Conservation (phyloP, 2,797 vertebrate species). For the Varecia variegata region DNA sequence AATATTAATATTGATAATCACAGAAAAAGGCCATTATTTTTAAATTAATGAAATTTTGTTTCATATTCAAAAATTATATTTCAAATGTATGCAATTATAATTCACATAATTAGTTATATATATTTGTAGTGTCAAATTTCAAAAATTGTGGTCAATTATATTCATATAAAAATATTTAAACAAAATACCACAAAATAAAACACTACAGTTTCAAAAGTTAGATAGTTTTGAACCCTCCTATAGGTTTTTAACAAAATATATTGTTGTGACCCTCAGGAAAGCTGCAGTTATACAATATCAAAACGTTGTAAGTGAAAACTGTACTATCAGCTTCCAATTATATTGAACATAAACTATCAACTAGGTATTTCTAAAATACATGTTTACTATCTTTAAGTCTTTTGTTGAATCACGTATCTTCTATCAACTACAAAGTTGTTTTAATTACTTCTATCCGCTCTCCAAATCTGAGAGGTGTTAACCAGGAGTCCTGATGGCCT, state of each 20-base stretch:
- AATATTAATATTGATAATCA: not conserved
- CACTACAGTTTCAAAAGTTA: not conserved
- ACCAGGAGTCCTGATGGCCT: not conserved
- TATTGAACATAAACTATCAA: not conserved
- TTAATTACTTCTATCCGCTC: not conserved
- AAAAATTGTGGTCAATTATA: not conserved
- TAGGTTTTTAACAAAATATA: not conserved
- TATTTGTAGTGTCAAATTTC: not conserved
- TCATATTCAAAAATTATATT: not conserved
- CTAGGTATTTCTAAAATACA: not conserved
- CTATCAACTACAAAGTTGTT: not conserved
- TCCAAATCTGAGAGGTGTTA: not conserved
- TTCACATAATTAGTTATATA: not conserved
- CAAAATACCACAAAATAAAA: not conserved
- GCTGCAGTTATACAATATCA: not conserved
- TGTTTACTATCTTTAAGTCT: not conserved
- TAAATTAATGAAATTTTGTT: not conserved
- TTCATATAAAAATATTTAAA: not conserved
- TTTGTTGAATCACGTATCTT: not conserved
- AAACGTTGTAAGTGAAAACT: not conserved
- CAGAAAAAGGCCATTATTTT: not conserved
- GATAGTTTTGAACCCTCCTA: not conserved
- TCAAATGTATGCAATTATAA: not conserved
- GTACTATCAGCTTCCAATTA: not conserved
- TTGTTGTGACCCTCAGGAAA: not conserved